These are phyloP conservation scores for Erebia palarica DNA, from an alignment of 2,888 invertebrate species.

Conservation along the genomic window DNA sequence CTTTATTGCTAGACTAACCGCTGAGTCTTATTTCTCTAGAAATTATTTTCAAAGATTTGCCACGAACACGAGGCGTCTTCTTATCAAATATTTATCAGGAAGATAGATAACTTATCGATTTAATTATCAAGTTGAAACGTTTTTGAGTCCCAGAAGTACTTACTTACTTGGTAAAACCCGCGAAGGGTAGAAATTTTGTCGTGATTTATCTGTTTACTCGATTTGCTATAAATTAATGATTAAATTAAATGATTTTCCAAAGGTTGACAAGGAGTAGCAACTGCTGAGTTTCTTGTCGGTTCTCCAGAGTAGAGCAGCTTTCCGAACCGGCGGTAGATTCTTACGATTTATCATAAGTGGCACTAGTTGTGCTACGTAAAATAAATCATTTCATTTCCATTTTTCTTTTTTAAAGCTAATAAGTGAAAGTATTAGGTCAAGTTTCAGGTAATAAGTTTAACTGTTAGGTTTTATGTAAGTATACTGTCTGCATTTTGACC, in stretches of 20 bases:
- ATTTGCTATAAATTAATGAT: neutral
- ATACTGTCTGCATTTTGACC: too few species aligned
- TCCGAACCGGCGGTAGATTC: too few species aligned
- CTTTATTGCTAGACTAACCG: too few species aligned
- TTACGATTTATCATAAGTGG: too few species aligned
- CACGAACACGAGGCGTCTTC: neutral
- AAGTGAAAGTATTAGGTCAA: too few species aligned
- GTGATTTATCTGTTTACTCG: neutral
- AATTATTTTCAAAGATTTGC: constrained; percentile 4
- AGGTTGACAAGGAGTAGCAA: neutral
- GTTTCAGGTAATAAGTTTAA: too few species aligned
- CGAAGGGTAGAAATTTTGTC: constrained; percentile 4
- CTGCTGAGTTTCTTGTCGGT: too few species aligned
- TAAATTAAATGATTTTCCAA: neutral
- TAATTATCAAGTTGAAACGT: neutral
- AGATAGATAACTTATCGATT: neutral
- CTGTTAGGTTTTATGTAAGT: too few species aligned
- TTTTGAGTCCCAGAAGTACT: constrained; percentile 5
- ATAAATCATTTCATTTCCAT: too few species aligned
- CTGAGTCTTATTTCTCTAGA: neutral
- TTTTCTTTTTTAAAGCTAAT: neutral
- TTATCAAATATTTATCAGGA: constrained; percentile 9
- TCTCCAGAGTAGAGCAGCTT: too few species aligned
- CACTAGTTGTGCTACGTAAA: too few species aligned
- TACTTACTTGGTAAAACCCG: neutral